phyloP scores from a whole-genome alignment of 2,797 vertebrate genomes.

The Scleropages formosus region DNA sequence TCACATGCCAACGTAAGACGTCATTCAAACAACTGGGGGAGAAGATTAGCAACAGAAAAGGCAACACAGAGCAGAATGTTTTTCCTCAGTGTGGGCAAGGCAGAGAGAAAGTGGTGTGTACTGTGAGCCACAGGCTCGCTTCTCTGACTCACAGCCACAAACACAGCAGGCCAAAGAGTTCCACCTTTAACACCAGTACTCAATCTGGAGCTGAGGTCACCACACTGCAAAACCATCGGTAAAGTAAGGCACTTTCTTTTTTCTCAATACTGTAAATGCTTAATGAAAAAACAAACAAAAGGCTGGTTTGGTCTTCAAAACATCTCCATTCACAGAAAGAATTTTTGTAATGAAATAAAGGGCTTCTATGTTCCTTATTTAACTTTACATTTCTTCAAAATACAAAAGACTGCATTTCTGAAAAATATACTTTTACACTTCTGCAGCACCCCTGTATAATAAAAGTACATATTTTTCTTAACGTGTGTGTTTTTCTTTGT shows the following conservation, averaged over 20 bases:
- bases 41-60: neutral
- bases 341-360: slow-evolving; percentile 76
- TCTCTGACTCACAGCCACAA: neutral
- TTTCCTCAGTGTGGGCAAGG: neutral
- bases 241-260: slow-evolving; percentile 88
- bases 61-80: too few species aligned
- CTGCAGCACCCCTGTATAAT: slow-evolving; percentile 87
- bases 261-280: slow-evolving; percentile 73
- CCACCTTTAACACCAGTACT: slow-evolving; percentile 51
- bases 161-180: neutral
- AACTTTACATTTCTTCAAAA: slow-evolving; percentile 80
- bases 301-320: slow-evolving; percentile 87
- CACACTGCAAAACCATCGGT: slow-evolving; percentile 78
- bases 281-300: slow-evolving; percentile 80
- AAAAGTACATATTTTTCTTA: slow-evolving; percentile 81
- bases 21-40: too few species aligned
- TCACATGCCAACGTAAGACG: neutral
- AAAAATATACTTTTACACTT: slow-evolving; percentile 85
- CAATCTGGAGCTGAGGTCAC: slow-evolving; percentile 72
- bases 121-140: too few species aligned
- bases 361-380: slow-evolving; percentile 76
- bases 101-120: neutral
- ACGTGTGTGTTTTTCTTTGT: slow-evolving; percentile 67
- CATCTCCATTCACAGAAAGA: slow-evolving; percentile 80
- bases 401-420: slow-evolving; percentile 86